A percentile compares a stretch with the other conserved stretches of the same genome.
These are phyloP conservation scores for Cistogaster globosa DNA, from an alignment of 2,888 invertebrate species.

Conservation along the genomic window DNA sequence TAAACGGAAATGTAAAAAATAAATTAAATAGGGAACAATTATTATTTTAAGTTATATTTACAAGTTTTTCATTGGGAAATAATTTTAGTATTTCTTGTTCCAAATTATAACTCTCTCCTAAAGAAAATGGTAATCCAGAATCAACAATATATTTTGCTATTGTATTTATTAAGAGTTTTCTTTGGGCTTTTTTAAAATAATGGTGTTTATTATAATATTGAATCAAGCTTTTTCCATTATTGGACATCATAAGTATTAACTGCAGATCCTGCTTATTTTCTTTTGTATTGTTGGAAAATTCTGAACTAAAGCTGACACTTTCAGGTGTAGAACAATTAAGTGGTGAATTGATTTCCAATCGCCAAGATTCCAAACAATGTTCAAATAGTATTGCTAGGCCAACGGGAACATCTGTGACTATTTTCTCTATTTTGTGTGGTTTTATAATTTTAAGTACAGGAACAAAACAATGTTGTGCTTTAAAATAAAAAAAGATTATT, in stretches of 20 bases:
- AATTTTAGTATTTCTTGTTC: no score
- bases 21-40: no score
- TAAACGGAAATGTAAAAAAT: no score
- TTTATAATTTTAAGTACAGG: constrained; percentile 22
- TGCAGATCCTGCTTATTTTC: neutral
- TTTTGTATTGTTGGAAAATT: neutral
- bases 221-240: no score
- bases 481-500: neutral
- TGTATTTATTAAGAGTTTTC: no score
- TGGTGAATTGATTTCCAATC: constrained; percentile 9
- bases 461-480: constrained; percentile 17
- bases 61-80: no score
- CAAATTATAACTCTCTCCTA: no score
- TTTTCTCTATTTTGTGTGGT: constrained; percentile 16
- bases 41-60: no score
- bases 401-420: constrained; percentile 25
- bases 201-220: no score
- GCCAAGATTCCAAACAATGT: constrained; percentile 34
- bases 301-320: neutral
- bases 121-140: no score
- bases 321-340: neutral
- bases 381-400: constrained; percentile 21
- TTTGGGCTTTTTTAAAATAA: no score
- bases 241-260: neutral
- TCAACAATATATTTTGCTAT: no score